phyloP scores from a whole-genome alignment of 2,113 vertebrate genomes.

The Eubucco bourcierii region DNA sequence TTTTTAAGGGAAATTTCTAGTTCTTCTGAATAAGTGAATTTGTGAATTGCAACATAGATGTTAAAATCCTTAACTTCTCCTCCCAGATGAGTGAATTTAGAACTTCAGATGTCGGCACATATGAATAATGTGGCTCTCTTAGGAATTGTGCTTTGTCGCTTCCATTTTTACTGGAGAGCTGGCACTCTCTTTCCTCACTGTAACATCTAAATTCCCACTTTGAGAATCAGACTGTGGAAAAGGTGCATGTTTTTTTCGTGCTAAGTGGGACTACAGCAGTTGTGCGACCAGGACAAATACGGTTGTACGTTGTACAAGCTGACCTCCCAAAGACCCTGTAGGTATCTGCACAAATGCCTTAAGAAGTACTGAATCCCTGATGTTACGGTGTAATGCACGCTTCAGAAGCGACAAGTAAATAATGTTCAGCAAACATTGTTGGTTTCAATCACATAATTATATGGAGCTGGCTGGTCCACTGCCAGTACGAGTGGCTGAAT shows the following conservation, averaged over 20 bases:
- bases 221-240: background rate
- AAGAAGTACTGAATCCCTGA: background rate
- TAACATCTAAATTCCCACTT: background rate
- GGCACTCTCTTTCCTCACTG: background rate
- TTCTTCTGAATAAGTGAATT: background rate
- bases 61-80: background rate
- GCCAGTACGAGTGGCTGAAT: rapidly evolving
- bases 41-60: background rate
- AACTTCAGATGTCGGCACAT: background rate
- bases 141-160: background rate
- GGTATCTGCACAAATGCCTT: background rate
- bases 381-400: background rate
- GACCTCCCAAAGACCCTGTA: background rate
- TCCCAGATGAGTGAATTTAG: background rate
- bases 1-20: slow-evolving; percentile 30
- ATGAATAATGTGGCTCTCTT: background rate
- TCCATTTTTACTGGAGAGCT: background rate
- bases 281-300: background rate
- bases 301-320: background rate
- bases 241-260: background rate
- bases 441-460: rapidly evolving
- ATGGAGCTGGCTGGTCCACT: background rate
- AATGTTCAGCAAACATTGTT: background rate
- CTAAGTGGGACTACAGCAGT: background rate
- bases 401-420: background rate